A percentile compares a stretch with the other conserved stretches of the same genome.
Conservation (phyloP, 2,797 vertebrate species). For the Pyrrhura leucotis region DNA sequence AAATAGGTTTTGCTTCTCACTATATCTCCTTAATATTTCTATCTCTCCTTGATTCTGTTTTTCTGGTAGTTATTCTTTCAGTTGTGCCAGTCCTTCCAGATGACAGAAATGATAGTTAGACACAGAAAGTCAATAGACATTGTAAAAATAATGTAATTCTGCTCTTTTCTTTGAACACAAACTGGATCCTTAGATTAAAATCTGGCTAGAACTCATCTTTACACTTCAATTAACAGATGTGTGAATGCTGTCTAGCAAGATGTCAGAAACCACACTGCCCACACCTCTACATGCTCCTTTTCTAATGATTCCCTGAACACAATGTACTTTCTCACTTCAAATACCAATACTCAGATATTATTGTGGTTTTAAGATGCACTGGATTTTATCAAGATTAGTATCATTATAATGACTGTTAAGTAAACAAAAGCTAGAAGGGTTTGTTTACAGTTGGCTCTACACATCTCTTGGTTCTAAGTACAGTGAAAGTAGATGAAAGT, state of each 20-base stretch:
- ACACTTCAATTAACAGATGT: neutral
- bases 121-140: neutral
- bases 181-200: neutral
- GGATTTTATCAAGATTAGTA: neutral
- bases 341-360: neutral
- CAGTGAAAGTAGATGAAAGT: neutral
- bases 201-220: neutral
- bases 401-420: neutral
- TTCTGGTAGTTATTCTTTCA: neutral
- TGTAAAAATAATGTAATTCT: neutral
- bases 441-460: neutral
- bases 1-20: neutral
- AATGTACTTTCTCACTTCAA: neutral
- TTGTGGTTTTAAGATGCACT: neutral
- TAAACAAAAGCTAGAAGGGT: neutral
- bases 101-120: neutral
- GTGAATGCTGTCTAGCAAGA: neutral
- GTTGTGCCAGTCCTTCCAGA: neutral
- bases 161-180: neutral
- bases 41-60: neutral
- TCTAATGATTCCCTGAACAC: neutral
- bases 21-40: neutral
- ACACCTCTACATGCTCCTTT: neutral
- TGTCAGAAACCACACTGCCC: neutral
- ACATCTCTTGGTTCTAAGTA: neutral